Percentiles rank a stretch among this genome's conserved stretches.
Evolutionary conservation across 2,888 invertebrate species (phyloP).

Genomic region (Tachina lurida): DNA sequence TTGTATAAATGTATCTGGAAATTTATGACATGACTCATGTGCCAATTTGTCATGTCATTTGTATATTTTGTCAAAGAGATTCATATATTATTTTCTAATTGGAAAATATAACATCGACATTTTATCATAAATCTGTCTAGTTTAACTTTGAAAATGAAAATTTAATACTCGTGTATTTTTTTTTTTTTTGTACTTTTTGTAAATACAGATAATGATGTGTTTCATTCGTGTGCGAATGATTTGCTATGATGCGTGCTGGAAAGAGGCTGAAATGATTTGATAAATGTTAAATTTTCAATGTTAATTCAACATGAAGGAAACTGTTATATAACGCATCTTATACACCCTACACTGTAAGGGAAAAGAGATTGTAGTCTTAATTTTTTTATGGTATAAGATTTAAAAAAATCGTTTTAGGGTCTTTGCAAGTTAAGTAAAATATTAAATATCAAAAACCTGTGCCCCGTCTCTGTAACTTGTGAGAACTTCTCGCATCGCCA

Average conservation of each 20-base stretch:
- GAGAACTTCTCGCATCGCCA: no score
- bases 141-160: slow-evolving; percentile 12
- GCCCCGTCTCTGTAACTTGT: no score
- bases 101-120: slow-evolving; percentile 50
- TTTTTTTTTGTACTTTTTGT: not conserved
- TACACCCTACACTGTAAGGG: no score
- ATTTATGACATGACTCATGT: slow-evolving; percentile 62
- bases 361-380: no score
- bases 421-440: no score
- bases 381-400: no score
- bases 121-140: slow-evolving; percentile 52
- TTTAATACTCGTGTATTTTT: not conserved
- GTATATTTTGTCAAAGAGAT: slow-evolving; percentile 9
- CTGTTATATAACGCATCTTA: no score
- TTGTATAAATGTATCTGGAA: not conserved
- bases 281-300: no score
- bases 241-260: not conserved
- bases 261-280: no score
- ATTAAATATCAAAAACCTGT: no score
- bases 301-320: no score
- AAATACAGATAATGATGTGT: slow-evolving; percentile 11
- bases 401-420: no score
- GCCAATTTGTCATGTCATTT: slow-evolving; percentile 58
- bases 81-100: slow-evolving; percentile 49
- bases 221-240: not conserved